Evolutionary conservation across 2,113 vertebrate genomes (phyloP).

Genomic region (Pteruthius melanotis): DNA sequence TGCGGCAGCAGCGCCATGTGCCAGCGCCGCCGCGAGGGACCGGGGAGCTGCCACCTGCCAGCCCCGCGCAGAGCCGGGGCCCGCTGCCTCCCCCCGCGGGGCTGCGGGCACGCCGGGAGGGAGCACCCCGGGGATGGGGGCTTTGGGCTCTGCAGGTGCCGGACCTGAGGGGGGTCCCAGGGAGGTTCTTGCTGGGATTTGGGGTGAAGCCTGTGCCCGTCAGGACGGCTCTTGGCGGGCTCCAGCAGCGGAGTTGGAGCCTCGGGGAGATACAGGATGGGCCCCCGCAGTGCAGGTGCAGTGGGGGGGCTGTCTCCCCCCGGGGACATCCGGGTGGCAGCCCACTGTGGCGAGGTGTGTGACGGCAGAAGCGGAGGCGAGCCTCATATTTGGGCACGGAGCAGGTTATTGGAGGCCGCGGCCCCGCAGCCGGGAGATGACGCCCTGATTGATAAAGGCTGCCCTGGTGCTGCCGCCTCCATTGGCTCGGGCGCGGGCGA

Average conservation of each 20-base stretch:
- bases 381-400: constrained; percentile 36
- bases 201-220: neutral
- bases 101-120: neutral
- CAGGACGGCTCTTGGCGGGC: accelerated
- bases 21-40: neutral
- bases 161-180: accelerated
- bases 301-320: neutral
- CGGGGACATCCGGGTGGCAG: neutral
- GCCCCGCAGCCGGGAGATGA: neutral
- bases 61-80: neutral
- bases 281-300: accelerated
- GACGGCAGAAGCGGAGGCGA: neutral
- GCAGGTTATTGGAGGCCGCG: constrained; percentile 29
- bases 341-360: neutral
- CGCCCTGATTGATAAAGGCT: neutral
- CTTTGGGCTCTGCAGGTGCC: neutral
- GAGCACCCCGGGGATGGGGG: neutral
- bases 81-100: neutral
- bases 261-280: neutral
- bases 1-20: neutral
- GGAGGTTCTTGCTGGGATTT: neutral
- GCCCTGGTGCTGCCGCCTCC: neutral
- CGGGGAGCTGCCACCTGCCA: neutral
- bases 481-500: neutral
- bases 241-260: no score